These are phyloP conservation scores for Allygus modestus DNA, from an alignment of 2,888 invertebrate species.

Conservation along the genomic window DNA sequence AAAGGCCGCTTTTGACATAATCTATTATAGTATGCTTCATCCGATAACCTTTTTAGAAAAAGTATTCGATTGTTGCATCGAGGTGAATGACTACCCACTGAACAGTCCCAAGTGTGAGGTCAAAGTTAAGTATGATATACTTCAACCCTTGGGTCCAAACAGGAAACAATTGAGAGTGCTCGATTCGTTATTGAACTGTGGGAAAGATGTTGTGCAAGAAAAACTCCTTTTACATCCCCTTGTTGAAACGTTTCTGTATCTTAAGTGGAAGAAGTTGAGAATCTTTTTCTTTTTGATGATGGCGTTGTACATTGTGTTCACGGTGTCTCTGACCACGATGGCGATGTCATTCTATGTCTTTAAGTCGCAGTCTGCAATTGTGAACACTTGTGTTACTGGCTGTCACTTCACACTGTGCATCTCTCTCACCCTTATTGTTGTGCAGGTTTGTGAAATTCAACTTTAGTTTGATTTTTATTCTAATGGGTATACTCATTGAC, in stretches of 20 bases:
- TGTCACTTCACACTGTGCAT: slow-evolving; percentile 56
- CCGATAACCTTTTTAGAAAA: slow-evolving; percentile 77
- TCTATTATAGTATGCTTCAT: slow-evolving; percentile 77
- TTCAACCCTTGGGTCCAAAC: slow-evolving; percentile 66
- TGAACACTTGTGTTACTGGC: slow-evolving; percentile 34
- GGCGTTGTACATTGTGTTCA: slow-evolving; percentile 76
- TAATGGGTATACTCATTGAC: too few relatives aligned
- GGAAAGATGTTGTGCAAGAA: slow-evolving; percentile 76
- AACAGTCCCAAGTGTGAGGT: slow-evolving; percentile 75
- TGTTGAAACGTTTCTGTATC: slow-evolving; percentile 78
- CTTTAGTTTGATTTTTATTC: too few relatives aligned
- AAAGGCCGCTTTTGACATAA: slow-evolving; percentile 76
- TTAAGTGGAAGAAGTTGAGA: slow-evolving; percentile 79
- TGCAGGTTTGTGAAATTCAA: slow-evolving; percentile 76
- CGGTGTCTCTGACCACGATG: slow-evolving; percentile 76
- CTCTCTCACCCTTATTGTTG: slow-evolving; percentile 72
- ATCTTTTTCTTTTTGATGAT: slow-evolving; percentile 78
- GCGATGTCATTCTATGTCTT: slow-evolving; percentile 69
- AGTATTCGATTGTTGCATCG: slow-evolving; percentile 77
- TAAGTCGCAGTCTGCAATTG: slow-evolving; percentile 10
- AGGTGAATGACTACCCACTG: slow-evolving; percentile 75
- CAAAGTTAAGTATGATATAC: slow-evolving; percentile 77
- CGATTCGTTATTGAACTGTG: slow-evolving; percentile 77
- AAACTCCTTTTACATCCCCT: slow-evolving; percentile 78
- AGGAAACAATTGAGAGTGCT: slow-evolving; percentile 78